phyloP scores from a whole-genome alignment of 2,888 invertebrate genomes.

The Callinectes sapidus region DNA sequence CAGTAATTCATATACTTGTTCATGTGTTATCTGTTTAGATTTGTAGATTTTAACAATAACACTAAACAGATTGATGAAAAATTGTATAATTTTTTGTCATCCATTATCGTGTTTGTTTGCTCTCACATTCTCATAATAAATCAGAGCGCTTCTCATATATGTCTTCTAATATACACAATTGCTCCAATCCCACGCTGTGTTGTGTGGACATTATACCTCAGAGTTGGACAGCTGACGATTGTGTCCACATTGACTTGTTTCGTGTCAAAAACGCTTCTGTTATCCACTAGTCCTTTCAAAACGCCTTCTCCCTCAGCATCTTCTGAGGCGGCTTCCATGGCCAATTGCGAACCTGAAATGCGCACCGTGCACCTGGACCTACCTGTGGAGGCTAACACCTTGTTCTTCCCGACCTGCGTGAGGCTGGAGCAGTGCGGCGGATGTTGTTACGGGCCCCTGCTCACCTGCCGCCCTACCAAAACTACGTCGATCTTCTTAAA shows the following conservation, averaged over 20 bases:
- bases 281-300: neutral
- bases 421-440: slow-evolving; percentile 84
- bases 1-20: neutral
- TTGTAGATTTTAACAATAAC: neutral
- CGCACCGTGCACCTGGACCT: slow-evolving; percentile 73
- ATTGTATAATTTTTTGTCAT: neutral
- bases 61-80: too few relatives aligned
- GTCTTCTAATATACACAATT: neutral
- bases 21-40: neutral
- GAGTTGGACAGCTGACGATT: neutral
- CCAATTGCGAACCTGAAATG: slow-evolving; percentile 73
- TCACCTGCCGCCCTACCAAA: slow-evolving; percentile 82
- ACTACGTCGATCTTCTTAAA: slow-evolving; percentile 79
- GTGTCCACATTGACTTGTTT: neutral
- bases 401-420: slow-evolving; percentile 83
- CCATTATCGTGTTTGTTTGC: neutral
- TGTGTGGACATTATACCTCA: neutral
- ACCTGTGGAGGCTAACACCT: slow-evolving; percentile 77
- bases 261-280: neutral
- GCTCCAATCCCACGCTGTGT: neutral
- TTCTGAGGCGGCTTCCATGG: slow-evolving; percentile 69
- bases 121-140: too few relatives aligned
- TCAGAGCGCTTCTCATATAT: too few relatives aligned
- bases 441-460: slow-evolving; percentile 81
- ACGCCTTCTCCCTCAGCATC: neutral